Evolutionary conservation across 2,888 invertebrate genomes (phyloP), one percentile per base, ranked within the genome.

Genomic region (Tinea trinotella): DNA sequence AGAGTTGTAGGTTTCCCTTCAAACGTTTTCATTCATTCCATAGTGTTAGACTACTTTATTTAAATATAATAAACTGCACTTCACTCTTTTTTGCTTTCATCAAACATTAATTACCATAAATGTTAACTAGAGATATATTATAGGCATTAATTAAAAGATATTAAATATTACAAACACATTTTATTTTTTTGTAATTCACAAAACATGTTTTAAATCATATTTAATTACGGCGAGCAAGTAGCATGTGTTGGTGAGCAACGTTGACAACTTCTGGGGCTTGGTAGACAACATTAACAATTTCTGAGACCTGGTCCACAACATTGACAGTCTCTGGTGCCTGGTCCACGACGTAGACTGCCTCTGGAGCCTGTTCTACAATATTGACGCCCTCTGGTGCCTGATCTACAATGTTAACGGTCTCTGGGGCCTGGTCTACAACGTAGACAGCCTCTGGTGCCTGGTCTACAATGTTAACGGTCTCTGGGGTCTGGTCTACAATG

Each of bases 291-390:
- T 40, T 40, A 12, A 40, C 40, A 13, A 40, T 6, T n/a, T 40
- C 40, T 9, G 40, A 12, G 40, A 4, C 12, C 13, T 40, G 40
- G 13, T 40, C 40, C 7, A 40, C 50, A 6, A 48, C 6, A 24
- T 50, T 13, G 62, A 66, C 67, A 55, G 67, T 48, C 56, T 65
- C 64, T 9, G 19, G 22, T 5, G 24, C 24, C 24, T 24, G 24
- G 24, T 24, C 24, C 40, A 57, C 56, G 18, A 49, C 53, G 17
- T 19, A 18, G 24, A 60, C 57, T 30, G 56, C 52, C 22, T 50
- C 57, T 54, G 60, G 59, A 46, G 52, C 58, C 15, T 53, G 15
- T 6, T 57, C 59, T 52, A 34, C 53, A 15, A 53, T 40, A 19
- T 40, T 54, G 53, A 58, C 56, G 30, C 55, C 56, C 30, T 48